Conservation (phyloP, 2,888 invertebrate species). For the Mythimna ferrago region DNA sequence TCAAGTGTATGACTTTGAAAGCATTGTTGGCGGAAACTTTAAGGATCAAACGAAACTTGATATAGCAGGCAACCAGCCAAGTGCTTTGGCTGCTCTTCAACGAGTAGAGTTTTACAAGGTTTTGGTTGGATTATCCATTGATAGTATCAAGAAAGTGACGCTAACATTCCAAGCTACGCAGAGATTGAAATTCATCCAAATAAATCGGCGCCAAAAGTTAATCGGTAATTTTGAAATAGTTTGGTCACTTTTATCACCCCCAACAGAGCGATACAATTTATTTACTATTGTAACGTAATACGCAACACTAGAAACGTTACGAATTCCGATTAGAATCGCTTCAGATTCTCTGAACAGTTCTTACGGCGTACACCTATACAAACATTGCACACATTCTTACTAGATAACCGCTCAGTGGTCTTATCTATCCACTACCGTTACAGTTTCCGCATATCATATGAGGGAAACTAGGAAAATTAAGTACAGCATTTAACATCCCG, state of each 20-base stretch:
- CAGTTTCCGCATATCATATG: slow-evolving; percentile 78
- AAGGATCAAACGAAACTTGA: slow-evolving; percentile 34
- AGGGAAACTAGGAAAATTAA: slow-evolving; percentile 80
- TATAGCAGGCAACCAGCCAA: slow-evolving; percentile 18
- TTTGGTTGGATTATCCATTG: slow-evolving; percentile 26
- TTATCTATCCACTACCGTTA: slow-evolving; percentile 70
- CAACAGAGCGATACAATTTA: slow-evolving; percentile 60
- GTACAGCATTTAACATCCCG: slow-evolving; percentile 64
- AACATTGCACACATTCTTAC: slow-evolving; percentile 48
- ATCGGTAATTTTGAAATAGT: slow-evolving; percentile 31
- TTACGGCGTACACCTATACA: slow-evolving; percentile 28
- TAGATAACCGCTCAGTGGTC: slow-evolving; percentile 60
- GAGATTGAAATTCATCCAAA: background rate
- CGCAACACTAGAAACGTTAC: slow-evolving; percentile 55
- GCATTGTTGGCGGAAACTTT: slow-evolving; percentile 7
- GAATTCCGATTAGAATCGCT: slow-evolving; percentile 53
- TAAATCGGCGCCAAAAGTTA: background rate
- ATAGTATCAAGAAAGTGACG: slow-evolving; percentile 6
- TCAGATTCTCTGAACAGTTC: slow-evolving; percentile 43
- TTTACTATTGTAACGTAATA: slow-evolving; percentile 58
- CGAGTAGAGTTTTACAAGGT: slow-evolving; percentile 1
- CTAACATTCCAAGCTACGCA: slow-evolving; percentile 7
- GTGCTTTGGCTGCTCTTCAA: slow-evolving; percentile 1
- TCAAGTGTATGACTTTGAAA: slow-evolving; percentile 11
- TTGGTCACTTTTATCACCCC: slow-evolving; percentile 32